Evolutionary conservation across 2,888 invertebrate genomes (phyloP).

Genomic region (Cerastis rubricosa): DNA sequence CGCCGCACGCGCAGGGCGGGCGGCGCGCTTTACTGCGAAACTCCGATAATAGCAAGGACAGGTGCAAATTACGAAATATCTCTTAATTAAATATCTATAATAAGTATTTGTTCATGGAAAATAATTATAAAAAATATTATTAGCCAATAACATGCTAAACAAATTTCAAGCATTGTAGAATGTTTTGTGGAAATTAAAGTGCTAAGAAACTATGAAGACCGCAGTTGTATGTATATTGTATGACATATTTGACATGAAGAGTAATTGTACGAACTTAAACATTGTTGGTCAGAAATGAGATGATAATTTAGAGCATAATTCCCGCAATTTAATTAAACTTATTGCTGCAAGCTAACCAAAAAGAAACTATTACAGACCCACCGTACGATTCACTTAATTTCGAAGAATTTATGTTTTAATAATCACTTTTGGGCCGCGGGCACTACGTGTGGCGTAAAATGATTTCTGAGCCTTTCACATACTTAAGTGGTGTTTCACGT

Average conservation of each 20-base stretch:
- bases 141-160: conserved; percentile 23
- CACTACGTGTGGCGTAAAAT: conserved; percentile 42
- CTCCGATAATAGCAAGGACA: conserved; percentile 45
- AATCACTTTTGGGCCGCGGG: conserved; percentile 42
- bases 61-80: conserved; percentile 62
- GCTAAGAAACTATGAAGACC: conserved; percentile 27
- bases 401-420: conserved; percentile 54
- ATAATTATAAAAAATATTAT: conserved; percentile 30
- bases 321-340: conserved; percentile 18
- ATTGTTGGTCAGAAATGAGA: background rate
- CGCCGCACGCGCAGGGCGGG: conserved; percentile 42
- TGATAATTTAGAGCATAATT: conserved; percentile 1
- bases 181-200: conserved; percentile 34
- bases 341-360: conserved; percentile 26
- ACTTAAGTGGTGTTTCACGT: conserved; percentile 40
- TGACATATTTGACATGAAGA: conserved; percentile 2
- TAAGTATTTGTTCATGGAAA: conserved; percentile 40
- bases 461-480: conserved; percentile 41
- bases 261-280: conserved; percentile 6
- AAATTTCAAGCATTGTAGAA: conserved; percentile 31
- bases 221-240: background rate
- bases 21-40: conserved; percentile 51
- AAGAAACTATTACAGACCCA: conserved; percentile 17
- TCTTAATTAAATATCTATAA: conserved; percentile 45
- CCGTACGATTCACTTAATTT: conserved; percentile 52